Percentiles rank a stretch among this genome's conserved stretches.
phyloP scores from a whole-genome alignment of 2,113 vertebrate genomes.

The Callopanchax toddi region DNA sequence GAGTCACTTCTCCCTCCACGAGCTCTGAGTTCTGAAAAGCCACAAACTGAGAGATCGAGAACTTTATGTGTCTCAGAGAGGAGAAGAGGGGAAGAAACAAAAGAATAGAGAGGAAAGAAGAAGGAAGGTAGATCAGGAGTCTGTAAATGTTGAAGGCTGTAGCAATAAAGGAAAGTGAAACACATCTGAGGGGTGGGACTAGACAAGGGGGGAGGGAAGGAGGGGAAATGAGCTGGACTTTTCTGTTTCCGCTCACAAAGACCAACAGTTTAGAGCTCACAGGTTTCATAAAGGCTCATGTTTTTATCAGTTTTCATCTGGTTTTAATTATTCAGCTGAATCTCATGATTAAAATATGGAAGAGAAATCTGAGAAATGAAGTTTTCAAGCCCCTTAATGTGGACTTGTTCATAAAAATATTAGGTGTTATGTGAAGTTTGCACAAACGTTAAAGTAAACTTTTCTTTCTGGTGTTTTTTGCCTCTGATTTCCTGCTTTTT shows the following conservation, averaged over 20 bases:
- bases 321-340: not conserved
- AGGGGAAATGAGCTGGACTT: slow-evolving; percentile 20
- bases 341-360: no score
- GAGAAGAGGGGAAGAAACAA: slow-evolving; percentile 11
- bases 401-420: no score
- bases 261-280: slow-evolving; percentile 1
- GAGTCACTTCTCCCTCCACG: slow-evolving; percentile 51
- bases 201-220: slow-evolving; percentile 14
- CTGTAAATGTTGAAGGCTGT: slow-evolving; percentile 21
- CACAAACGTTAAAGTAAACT: no score
- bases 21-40: slow-evolving; percentile 73
- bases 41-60: slow-evolving; percentile 75
- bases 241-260: slow-evolving; percentile 5
- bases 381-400: no score
- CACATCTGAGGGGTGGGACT: slow-evolving; percentile 32
- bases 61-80: slow-evolving; percentile 68
- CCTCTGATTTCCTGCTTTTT: no score
- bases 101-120: no score
- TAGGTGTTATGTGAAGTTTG: no score
- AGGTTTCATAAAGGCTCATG: slow-evolving; percentile 8
- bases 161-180: slow-evolving; percentile 30
- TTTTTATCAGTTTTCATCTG: slow-evolving; percentile 4
- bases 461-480: no score
- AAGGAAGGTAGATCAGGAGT: slow-evolving; percentile 21
- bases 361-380: no score